These are phyloP conservation scores for Tetragonula clypearis DNA, from an alignment of 1,140 invertebrate genomes.

Conservation along the genomic window DNA sequence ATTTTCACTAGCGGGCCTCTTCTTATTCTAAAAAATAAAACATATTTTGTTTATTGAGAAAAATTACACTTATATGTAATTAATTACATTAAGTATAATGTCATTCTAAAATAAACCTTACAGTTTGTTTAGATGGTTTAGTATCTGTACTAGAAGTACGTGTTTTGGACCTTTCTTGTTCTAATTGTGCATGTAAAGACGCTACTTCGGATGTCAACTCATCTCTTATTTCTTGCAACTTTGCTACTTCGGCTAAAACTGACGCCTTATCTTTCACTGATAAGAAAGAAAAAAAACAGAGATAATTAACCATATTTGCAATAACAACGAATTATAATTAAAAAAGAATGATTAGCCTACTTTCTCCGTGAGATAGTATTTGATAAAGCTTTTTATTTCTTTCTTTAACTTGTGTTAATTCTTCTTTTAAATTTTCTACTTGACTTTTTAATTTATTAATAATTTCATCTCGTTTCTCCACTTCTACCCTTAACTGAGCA, in stretches of 20 bases:
- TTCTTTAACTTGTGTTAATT: conserved; percentile 88
- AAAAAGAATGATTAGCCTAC: conserved; percentile 80
- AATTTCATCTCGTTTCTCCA: conserved; percentile 86
- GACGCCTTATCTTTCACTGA: conserved; percentile 91
- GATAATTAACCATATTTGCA: conserved; percentile 16
- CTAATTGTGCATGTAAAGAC: conserved; percentile 87
- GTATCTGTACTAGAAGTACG: conserved; percentile 84
- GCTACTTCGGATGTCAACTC: conserved; percentile 88
- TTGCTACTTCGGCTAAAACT: conserved; percentile 88
- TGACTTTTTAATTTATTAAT: conserved; percentile 84
- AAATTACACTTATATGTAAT: not conserved
- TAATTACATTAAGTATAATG: not conserved
- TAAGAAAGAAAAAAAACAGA: not conserved
- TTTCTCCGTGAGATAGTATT: conserved; percentile 90
- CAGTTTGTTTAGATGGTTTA: conserved; percentile 80
- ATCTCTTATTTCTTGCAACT: conserved; percentile 86
- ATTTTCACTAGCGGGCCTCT: conserved; percentile 75
- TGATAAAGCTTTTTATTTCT: conserved; percentile 90
- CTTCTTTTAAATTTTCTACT: conserved; percentile 85
- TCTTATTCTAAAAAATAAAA: conserved; percentile 75
- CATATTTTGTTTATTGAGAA: not conserved
- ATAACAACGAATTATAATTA: conserved; percentile 3
- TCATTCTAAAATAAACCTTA: conserved; percentile 54
- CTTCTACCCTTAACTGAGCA: conserved; percentile 84
- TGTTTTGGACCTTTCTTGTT: conserved; percentile 90